A percentile compares a stretch with the other conserved stretches of the same genome.
These are phyloP conservation scores for Corythornis vintsioides DNA, from an alignment of 2,113 vertebrate species.

Conservation along the genomic window DNA sequence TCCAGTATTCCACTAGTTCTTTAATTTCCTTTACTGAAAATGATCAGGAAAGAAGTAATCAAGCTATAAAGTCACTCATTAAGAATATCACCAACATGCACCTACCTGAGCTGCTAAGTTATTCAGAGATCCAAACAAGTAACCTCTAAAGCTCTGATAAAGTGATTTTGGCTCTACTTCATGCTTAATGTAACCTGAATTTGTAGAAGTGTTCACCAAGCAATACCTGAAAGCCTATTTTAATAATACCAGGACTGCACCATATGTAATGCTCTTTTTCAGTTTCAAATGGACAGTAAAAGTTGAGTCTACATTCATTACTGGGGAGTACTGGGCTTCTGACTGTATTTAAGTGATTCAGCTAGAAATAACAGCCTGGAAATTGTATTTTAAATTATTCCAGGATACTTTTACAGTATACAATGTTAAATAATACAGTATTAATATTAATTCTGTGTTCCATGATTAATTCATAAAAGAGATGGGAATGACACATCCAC, in stretches of 20 bases:
- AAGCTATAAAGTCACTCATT: neutral
- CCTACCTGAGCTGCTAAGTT: neutral
- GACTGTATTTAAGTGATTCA: neutral
- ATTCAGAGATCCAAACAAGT: neutral
- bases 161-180: neutral
- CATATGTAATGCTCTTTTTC: neutral
- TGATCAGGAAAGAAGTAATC: neutral
- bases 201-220: neutral
- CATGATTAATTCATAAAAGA: constrained; percentile 11
- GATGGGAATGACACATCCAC: neutral
- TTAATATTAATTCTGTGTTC: neutral
- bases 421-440: neutral
- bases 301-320: neutral
- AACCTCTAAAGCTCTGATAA: neutral
- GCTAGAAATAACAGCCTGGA: neutral
- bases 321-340: neutral
- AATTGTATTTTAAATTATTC: constrained; percentile 1
- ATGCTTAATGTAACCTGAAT: neutral
- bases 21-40: neutral
- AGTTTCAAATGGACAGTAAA: neutral
- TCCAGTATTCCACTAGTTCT: neutral
- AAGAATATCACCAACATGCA: neutral
- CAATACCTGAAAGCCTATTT: neutral
- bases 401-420: neutral
- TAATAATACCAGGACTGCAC: neutral